A percentile compares a stretch with the other conserved stretches of the same genome.
These are phyloP conservation scores for Drosophila lacicola DNA, from an alignment of 2,888 invertebrate species.

Conservation along the genomic window DNA sequence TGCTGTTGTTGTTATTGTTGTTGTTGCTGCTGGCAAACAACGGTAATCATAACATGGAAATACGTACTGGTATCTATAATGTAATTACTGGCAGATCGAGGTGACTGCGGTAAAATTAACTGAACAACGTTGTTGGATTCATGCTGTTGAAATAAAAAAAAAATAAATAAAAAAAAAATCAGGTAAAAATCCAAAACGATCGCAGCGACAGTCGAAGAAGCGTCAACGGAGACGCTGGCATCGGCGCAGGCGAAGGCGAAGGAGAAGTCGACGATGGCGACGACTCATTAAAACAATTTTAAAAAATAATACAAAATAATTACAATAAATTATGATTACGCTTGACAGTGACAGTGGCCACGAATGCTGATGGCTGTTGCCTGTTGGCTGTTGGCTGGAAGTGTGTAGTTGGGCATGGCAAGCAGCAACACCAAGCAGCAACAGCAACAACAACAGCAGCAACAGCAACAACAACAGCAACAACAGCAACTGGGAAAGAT, in stretches of 20 bases:
- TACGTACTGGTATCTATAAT: slow-evolving; percentile 69
- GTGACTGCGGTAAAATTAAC: slow-evolving; percentile 69
- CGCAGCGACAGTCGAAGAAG: slow-evolving; percentile 47
- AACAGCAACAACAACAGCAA: slow-evolving; percentile 32
- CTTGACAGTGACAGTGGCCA: slow-evolving; percentile 79
- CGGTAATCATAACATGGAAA: slow-evolving; percentile 75
- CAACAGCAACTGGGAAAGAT: slow-evolving; percentile 51
- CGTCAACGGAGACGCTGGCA: slow-evolving; percentile 29
- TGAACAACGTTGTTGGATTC: slow-evolving; percentile 53
- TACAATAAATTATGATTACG: slow-evolving; percentile 83
- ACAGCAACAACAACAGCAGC: slow-evolving; percentile 11
- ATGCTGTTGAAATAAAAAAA: slow-evolving; percentile 7
- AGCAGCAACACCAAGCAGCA: slow-evolving; percentile 18
- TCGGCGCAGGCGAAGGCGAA: slow-evolving; percentile 1
- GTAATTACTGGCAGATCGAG: slow-evolving; percentile 75
- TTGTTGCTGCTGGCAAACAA: slow-evolving; percentile 42
- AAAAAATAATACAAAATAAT: slow-evolving; percentile 82
- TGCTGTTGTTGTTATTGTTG: slow-evolving; percentile 28
- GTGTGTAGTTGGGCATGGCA: slow-evolving; percentile 58
- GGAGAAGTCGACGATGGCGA: slow-evolving; percentile 41
- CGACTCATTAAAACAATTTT: slow-evolving; percentile 81
- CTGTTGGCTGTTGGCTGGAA: slow-evolving; percentile 54
- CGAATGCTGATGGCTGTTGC: slow-evolving; percentile 60
- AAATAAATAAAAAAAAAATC: slow-evolving; percentile 44
- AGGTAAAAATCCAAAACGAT: slow-evolving; percentile 67